These are phyloP conservation scores for Aporophyla lueneburgensis DNA, from an alignment of 2,888 invertebrate species.

Conservation along the genomic window DNA sequence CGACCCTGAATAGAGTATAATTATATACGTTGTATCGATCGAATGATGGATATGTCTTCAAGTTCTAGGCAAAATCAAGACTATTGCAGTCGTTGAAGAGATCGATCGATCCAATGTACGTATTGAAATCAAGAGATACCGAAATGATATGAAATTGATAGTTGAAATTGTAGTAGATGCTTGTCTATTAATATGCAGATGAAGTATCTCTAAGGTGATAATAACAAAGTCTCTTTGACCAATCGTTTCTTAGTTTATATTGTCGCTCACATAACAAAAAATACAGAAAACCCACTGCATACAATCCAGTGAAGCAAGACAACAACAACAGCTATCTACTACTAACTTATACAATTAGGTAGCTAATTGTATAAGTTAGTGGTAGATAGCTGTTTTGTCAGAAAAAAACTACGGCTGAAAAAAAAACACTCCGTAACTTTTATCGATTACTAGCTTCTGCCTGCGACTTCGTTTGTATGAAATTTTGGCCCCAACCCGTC, in stretches of 20 bases:
- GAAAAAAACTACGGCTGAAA: neutral
- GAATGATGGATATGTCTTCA: neutral
- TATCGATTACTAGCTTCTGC: too few species aligned
- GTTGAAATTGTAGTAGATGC: too few species aligned
- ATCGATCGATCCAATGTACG: neutral
- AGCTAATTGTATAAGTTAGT: neutral
- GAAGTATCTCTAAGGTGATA: neutral
- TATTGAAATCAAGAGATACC: neutral
- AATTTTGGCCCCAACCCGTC: too few species aligned
- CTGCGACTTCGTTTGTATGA: too few species aligned
- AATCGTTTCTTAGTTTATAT: neutral
- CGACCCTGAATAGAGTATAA: neutral
- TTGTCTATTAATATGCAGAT: neutral
- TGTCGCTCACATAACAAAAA: neutral
- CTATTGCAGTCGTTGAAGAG: neutral
- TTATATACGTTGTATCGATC: constrained; percentile 10
- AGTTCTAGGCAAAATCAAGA: neutral
- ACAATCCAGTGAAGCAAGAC: neutral
- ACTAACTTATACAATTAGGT: too few species aligned
- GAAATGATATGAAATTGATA: neutral
- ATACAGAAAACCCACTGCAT: neutral
- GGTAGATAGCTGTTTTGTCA: neutral
- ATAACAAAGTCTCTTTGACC: neutral
- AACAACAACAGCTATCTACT: too few species aligned
- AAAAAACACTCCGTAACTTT: neutral